Evolutionary conservation across 2,888 invertebrate genomes (phyloP), one percentile per base, ranked within the genome.

Genomic region (Idaea biselata): DNA sequence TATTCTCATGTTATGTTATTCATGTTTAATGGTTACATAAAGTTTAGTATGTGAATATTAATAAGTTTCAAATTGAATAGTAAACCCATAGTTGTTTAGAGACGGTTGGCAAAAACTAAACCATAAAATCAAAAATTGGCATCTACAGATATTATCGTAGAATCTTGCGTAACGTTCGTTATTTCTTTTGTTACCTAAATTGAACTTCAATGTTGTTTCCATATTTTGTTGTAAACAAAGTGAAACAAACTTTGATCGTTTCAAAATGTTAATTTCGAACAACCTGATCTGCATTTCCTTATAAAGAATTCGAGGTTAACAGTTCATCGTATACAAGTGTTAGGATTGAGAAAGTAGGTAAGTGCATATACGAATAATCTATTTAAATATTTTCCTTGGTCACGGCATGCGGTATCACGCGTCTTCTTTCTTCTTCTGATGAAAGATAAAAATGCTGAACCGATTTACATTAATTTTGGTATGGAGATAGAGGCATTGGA

Each of bases 201-300:
- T 11, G 3, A 44, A 44, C 11, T 8, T 44, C 44, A 25, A 25
- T 25, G 25, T 44, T 44, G 11, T 44, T 32, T 14, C 44, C 44
- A 44, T 44, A 73, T 71, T 73, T 77, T 74, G 71, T 55, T 62
- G 62, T 16, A 61, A 63, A 55, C 18, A 25, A 16, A 65, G 66
- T 61, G 55, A 63, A 58, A 64, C 77, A 82, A 80, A 82, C 76
- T 74, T n/a, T 77, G 77, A 76, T 75, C 68, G 70, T 79, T 85
- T 86, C 76, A 78, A 80, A 84, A 81, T 84, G 73, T 78, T 81
- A 83, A 84, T 83, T 80, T 81, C 68, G 65, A 65, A 69, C 70
- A 79, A 76, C 73, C 73, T 75, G 77, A 80, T 86, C 78, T 81
- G 78, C 77, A 80, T 83, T 83, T 87, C 82, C 82, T 84, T 82